phyloP scores from a whole-genome alignment of 2,888 invertebrate genomes.

The Syrphus vitripennis region DNA sequence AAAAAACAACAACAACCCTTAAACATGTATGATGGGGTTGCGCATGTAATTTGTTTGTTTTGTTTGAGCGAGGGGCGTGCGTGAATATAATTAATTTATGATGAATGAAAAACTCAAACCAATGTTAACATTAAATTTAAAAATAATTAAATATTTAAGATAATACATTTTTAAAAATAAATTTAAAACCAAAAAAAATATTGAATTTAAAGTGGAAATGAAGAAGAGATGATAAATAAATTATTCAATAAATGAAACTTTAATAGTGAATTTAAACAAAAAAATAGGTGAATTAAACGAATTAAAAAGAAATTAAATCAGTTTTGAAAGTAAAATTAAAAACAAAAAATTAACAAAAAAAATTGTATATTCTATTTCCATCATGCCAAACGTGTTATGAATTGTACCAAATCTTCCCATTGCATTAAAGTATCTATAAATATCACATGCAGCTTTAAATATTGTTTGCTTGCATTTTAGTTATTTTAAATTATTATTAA shows the following conservation, averaged over 20 bases:
- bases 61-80: conserved; percentile 62
- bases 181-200: conserved; percentile 65
- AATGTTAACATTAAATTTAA: conserved; percentile 73
- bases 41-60: conserved; percentile 42
- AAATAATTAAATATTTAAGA: conserved; percentile 71
- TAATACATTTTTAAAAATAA: conserved; percentile 73
- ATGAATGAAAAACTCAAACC: conserved; percentile 71
- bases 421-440: conserved; percentile 26
- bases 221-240: conserved; percentile 51
- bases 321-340: conserved; percentile 54
- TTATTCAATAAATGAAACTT: conserved; percentile 62
- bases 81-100: conserved; percentile 53
- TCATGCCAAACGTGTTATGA: conserved; percentile 67
- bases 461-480: background rate
- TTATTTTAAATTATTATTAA: background rate
- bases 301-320: conserved; percentile 55
- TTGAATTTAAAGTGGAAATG: conserved; percentile 55
- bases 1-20: background rate
- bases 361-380: conserved; percentile 63
- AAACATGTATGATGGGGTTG: conserved; percentile 45
- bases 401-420: conserved; percentile 63
- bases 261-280: conserved; percentile 62
- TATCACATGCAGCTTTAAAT: conserved; percentile 40
- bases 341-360: conserved; percentile 49
- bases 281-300: conserved; percentile 68